These are phyloP conservation scores for Sula dactylatra DNA, from an alignment of 2,113 vertebrate genomes.

Conservation along the genomic window DNA sequence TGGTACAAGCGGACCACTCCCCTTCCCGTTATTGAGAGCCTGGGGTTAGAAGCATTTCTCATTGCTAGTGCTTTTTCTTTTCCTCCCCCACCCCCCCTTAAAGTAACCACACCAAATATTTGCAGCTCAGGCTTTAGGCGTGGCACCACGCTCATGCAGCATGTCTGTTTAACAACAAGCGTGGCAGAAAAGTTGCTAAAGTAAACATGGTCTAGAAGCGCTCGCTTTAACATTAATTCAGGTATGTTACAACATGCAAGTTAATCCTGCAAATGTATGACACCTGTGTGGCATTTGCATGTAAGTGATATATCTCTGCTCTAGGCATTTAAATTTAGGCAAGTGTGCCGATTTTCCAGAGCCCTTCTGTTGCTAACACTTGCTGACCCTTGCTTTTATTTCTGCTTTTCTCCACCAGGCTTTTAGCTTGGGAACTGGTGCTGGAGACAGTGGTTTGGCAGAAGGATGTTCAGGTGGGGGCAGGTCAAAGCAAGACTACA, in stretches of 20 bases:
- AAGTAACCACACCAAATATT: background rate
- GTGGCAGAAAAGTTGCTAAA: background rate
- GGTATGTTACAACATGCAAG: background rate
- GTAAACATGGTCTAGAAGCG: background rate
- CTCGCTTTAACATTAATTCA: no score
- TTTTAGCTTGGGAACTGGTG: background rate
- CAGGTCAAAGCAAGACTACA: background rate
- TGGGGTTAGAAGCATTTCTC: background rate
- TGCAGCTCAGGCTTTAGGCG: background rate
- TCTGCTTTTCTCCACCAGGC: background rate
- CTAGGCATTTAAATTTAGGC: no score
- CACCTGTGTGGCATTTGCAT: background rate
- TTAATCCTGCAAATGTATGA: accelerated
- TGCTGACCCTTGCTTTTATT: background rate
- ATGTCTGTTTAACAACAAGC: accelerated
- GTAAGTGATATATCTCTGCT: accelerated
- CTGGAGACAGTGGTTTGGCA: background rate
- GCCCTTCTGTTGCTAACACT: background rate
- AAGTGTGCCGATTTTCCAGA: background rate
- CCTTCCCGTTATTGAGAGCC: constrained; percentile 56
- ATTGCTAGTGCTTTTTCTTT: background rate
- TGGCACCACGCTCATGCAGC: accelerated
- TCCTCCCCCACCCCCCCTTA: background rate
- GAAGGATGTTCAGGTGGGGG: background rate
- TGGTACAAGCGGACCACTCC: constrained; percentile 53